A percentile compares a stretch with the other conserved stretches of the same genome.
These are phyloP conservation scores for Pinna nobilis DNA, from an alignment of 1,140 invertebrate genomes.

Conservation along the genomic window DNA sequence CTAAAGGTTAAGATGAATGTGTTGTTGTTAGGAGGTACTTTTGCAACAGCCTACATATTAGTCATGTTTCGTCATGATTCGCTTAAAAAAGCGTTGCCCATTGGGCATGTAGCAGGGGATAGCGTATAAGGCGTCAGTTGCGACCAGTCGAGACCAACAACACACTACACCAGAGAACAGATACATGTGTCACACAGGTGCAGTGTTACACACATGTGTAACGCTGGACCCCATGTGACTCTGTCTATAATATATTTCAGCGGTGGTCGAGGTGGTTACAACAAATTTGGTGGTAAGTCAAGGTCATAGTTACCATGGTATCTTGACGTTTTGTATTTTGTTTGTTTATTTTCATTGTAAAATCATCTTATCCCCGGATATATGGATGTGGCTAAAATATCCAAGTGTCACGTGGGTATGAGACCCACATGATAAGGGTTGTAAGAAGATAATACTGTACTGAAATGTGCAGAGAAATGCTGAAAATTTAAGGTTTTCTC, in stretches of 20 bases:
- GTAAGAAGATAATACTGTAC: too few relatives aligned
- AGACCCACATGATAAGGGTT: too few relatives aligned
- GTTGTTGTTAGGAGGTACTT: too few relatives aligned
- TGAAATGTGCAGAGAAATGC: too few relatives aligned
- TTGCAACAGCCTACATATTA: slow-evolving; percentile 40
- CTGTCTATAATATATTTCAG: slow-evolving; percentile 63
- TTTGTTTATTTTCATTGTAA: background rate
- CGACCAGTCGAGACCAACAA: slow-evolving; percentile 12
- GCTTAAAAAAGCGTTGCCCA: slow-evolving; percentile 12
- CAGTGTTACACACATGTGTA: slow-evolving; percentile 6
- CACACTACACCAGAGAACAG: slow-evolving; percentile 3
- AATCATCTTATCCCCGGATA: background rate
- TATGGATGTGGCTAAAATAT: too few relatives aligned
- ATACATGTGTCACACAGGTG: slow-evolving; percentile 5
- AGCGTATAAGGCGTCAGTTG: slow-evolving; percentile 13
- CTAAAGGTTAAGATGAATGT: too few relatives aligned
- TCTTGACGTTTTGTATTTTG: slow-evolving; percentile 8
- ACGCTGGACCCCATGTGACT: slow-evolving; percentile 31
- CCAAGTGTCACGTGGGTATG: too few relatives aligned
- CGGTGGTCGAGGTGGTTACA: slow-evolving; percentile 66
- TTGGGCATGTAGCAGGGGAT: background rate
- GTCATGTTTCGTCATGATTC: slow-evolving; percentile 16
- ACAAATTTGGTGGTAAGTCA: slow-evolving; percentile 69
- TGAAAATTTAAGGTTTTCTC: too few relatives aligned
- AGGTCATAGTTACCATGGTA: slow-evolving; percentile 24